Conservation (phyloP, 1,140 invertebrate genomes). For the Drusus annulatus region DNA sequence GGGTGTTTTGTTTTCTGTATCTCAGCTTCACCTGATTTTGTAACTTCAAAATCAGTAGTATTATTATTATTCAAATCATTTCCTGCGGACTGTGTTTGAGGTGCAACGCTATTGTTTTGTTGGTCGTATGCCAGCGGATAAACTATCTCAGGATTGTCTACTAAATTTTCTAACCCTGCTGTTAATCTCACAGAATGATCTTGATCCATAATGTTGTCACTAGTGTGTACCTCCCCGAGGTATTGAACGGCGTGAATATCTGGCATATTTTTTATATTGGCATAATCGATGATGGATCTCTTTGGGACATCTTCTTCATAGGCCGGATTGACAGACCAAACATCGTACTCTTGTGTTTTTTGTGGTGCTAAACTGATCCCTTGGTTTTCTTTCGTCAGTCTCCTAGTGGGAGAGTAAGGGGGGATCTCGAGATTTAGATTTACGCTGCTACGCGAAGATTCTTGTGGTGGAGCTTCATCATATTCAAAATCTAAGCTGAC, state of each 20-base stretch:
- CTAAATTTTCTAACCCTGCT: too few species aligned
- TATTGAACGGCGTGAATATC: background rate
- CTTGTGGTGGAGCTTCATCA: constrained; percentile 14
- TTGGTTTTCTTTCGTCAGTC: background rate
- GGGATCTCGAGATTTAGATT: background rate
- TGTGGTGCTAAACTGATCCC: background rate
- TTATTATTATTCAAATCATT: background rate
- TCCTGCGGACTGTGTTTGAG: background rate
- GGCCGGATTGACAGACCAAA: constrained; percentile 5
- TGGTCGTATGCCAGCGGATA: background rate
- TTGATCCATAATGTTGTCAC: background rate
- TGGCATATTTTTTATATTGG: background rate
- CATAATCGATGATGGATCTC: background rate
- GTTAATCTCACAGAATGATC: constrained; percentile 6
- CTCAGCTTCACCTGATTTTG: background rate
- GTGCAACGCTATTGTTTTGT: background rate
- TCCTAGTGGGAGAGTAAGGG: background rate
- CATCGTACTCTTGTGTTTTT: background rate
- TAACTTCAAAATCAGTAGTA: background rate
- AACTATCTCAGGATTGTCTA: too few species aligned
- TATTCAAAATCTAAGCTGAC: constrained; percentile 40
- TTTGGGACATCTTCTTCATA: constrained; percentile 15
- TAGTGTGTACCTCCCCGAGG: background rate
- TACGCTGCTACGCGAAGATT: background rate
- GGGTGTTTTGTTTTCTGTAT: background rate